Conservation (phyloP, 2,113 vertebrate species). For the Herpetotheres cachinnans region DNA sequence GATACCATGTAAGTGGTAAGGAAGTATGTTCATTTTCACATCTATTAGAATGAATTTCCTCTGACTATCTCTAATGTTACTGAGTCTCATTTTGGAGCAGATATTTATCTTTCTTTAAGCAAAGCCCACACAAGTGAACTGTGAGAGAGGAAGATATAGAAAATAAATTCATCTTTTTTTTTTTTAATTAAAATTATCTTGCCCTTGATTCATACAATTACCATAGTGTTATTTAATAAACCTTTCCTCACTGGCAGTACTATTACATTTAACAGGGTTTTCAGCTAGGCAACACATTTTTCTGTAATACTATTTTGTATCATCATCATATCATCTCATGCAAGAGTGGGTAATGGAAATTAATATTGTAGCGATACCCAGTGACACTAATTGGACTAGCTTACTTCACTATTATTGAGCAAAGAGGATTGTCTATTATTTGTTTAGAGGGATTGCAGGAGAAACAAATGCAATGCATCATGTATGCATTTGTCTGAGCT, state of each 20-base stretch:
- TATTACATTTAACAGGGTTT: constrained; percentile 33
- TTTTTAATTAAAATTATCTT: background rate
- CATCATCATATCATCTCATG: constrained; percentile 57
- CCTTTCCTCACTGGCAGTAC: background rate
- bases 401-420: constrained; percentile 21
- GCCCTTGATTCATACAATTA: constrained; percentile 1
- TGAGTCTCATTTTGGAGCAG: background rate
- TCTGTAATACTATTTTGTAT: constrained; percentile 32
- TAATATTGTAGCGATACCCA: constrained; percentile 50
- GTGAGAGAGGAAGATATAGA: background rate
- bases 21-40: background rate
- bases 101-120: background rate
- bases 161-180: background rate
- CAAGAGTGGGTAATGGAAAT: constrained; percentile 55
- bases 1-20: background rate
- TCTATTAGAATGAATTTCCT: background rate
- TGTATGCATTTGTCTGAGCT: background rate
- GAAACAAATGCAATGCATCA: background rate
- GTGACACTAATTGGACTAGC: constrained; percentile 61
- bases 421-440: constrained; percentile 27
- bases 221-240: constrained; percentile 21
- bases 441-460: constrained; percentile 14
- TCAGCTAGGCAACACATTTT: constrained; percentile 29
- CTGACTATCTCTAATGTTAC: background rate
- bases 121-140: background rate